These are phyloP conservation scores for Dilophus febrilis DNA, from an alignment of 2,888 invertebrate genomes.

Conservation along the genomic window DNA sequence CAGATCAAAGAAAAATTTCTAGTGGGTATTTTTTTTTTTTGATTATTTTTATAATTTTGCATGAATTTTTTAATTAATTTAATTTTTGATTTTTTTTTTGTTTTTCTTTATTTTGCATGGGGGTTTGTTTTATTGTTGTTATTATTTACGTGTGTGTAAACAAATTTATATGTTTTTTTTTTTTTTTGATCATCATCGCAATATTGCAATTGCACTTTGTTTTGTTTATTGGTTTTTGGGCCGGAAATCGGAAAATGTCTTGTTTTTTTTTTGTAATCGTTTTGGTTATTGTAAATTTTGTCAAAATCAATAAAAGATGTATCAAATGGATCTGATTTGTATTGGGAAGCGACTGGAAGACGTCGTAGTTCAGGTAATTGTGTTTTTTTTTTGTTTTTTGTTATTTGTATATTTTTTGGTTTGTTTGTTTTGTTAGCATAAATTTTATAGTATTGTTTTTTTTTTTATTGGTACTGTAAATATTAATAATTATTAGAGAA, in stretches of 20 bases:
- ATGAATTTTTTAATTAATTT: no score
- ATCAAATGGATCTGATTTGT: slow-evolving; percentile 20
- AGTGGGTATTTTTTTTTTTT: slow-evolving; percentile 10
- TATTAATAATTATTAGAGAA: no score
- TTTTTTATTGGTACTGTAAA: no score
- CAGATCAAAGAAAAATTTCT: slow-evolving; percentile 11
- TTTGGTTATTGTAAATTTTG: background rate
- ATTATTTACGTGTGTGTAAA: background rate
- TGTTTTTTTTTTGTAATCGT: background rate
- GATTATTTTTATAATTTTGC: no score
- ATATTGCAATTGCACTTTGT: background rate
- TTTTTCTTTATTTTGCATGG: no score
- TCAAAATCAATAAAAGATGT: slow-evolving; percentile 3
- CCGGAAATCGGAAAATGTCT: background rate
- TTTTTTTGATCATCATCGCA: background rate
- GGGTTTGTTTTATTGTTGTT: no score
- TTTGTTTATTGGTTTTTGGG: background rate
- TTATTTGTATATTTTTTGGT: no score
- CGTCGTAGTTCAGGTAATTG: slow-evolving; percentile 28
- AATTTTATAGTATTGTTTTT: no score
- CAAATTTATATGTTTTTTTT: background rate
- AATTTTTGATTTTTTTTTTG: no score
- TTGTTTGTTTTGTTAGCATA: no score
- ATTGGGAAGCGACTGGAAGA: slow-evolving; percentile 28
- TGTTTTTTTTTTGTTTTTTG: slow-evolving; percentile 3